These are phyloP conservation scores for Saccopteryx leptura DNA, from an alignment of 2,113 vertebrate species.

Conservation along the genomic window DNA sequence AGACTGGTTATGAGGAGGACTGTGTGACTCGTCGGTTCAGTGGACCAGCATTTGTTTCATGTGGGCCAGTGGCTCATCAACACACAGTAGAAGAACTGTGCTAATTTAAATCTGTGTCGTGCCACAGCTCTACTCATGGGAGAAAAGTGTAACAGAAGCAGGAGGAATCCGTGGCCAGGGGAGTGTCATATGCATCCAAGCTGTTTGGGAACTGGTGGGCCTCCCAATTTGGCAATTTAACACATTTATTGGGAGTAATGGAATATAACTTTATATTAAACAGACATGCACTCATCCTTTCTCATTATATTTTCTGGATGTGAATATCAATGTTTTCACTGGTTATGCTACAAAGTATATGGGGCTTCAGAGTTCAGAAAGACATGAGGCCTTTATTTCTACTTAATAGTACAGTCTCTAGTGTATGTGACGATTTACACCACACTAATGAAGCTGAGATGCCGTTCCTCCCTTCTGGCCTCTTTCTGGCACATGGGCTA, in stretches of 20 bases:
- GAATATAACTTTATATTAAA: constrained; percentile 52
- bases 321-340: constrained; percentile 23
- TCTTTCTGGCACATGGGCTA: background rate
- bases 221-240: constrained; percentile 55
- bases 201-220: constrained; percentile 48
- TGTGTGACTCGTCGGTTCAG: background rate
- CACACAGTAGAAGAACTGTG: background rate
- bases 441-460: background rate
- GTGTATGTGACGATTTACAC: background rate
- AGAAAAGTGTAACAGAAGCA: background rate
- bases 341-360: background rate
- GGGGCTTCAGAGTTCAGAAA: constrained; percentile 43
- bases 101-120: constrained; percentile 11
- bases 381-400: background rate
- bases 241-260: constrained; percentile 61
- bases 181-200: background rate
- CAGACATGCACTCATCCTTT: background rate
- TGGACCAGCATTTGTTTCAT: background rate
- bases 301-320: background rate
- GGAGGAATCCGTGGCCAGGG: constrained; percentile 50
- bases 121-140: background rate
- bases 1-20: constrained; percentile 9
- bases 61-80: background rate
- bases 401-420: background rate
- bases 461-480: background rate